These are phyloP conservation scores for Abrostola triplasia DNA, from an alignment of 2,888 invertebrate genomes.

Conservation along the genomic window DNA sequence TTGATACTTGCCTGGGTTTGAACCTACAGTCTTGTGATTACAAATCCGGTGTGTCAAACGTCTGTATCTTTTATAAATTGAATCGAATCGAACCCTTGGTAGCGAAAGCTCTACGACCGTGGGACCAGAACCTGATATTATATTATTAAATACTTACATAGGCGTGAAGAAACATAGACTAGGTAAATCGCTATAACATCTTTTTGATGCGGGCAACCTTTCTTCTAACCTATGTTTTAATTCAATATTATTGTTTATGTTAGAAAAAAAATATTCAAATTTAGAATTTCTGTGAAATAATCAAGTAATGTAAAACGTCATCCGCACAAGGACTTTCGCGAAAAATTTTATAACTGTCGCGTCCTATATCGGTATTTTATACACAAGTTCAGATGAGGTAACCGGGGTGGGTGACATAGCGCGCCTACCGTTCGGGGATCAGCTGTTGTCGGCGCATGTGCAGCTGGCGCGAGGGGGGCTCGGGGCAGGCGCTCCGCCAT, in stretches of 20 bases:
- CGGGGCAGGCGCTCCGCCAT: slow-evolving; percentile 64
- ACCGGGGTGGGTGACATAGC: slow-evolving; percentile 63
- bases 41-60: no score
- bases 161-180: background rate
- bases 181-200: background rate
- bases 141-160: no score
- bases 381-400: slow-evolving; percentile 65
- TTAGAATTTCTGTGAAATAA: slow-evolving; percentile 34
- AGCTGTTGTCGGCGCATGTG: slow-evolving; percentile 86
- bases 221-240: background rate
- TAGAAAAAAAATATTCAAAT: slow-evolving; percentile 35
- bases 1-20: no score
- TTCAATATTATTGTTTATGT: slow-evolving; percentile 17
- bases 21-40: no score
- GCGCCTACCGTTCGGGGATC: slow-evolving; percentile 73
- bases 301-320: slow-evolving; percentile 58
- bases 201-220: slow-evolving; percentile 19
- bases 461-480: slow-evolving; percentile 72
- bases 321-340: slow-evolving; percentile 54
- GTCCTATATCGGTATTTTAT: slow-evolving; percentile 49
- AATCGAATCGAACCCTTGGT: no score
- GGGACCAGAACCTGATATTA: no score
- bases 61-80: no score
- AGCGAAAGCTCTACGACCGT: no score
- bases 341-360: slow-evolving; percentile 50